Base-by-base conservation (phyloP, 2,797 vertebrate species). In the Falco concolor region DNA sequence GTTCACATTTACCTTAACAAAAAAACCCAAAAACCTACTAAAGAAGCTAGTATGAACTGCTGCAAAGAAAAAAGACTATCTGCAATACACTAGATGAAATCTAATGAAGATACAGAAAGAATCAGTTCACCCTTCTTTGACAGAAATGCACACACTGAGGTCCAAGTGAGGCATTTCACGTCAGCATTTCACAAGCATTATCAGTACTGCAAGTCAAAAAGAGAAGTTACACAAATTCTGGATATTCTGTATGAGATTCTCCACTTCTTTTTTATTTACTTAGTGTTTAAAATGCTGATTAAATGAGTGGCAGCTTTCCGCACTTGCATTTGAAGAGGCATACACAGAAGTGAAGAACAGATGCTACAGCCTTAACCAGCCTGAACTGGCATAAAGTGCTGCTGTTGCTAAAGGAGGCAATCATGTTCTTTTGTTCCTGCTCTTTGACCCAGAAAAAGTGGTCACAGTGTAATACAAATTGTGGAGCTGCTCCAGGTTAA, bases 401-500 rank as follows among this genome's bases (percentile, higher is more conserved):
- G 36, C 18, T 70, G 24, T 24, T 73, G 47, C 75, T 93, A 47
- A 76, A 90, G 84, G 47, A 54, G 38, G 54, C 61, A 77, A 18
- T 56, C 79, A 15, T 2, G 2, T 78, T 53, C 83, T 88, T 86
- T 90, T 89, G 81, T 92, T 79, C 56, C 32, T 45, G 44, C 27
- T 78, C 74, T 90, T 40, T 87, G 93, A 90, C 63, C 80, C 38
- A 82, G 80, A 27, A 86, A 22, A 82, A 78, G 30, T 56, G 70
- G 70, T 49, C 80, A 81, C 22, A 2, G 9, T n/a, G 22, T 65
- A 81, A 72, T 23, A 50, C n/a, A 76, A 93, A 86, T 50, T 19
- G 10, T 77, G 87, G 80, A 94, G 54, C 52, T 77, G 54, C 44
- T 94, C 63, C 90, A 93, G 52, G 77, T 82, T 89, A 93, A 95